Evolutionary conservation across 2,113 vertebrate species (phyloP).

Genomic region (Ochotona curzoniae): DNA sequence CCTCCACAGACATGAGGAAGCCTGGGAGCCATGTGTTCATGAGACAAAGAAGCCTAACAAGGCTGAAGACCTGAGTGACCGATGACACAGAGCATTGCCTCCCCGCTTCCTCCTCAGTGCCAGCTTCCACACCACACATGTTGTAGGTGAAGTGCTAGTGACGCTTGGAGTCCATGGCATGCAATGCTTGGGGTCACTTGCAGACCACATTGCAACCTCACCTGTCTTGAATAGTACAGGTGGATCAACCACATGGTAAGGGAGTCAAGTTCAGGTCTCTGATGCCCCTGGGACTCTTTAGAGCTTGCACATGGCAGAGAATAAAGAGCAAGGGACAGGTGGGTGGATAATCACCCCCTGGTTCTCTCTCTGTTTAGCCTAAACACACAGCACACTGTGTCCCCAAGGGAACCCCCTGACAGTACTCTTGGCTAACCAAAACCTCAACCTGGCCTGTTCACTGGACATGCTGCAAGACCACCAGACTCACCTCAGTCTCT

Average conservation of each 20-base stretch:
- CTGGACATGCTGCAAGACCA: too few species aligned
- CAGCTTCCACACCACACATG: rapidly evolving
- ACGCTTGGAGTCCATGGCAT: not conserved
- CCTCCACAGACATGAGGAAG: not conserved
- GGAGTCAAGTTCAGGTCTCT: not conserved
- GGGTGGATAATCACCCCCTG: too few species aligned
- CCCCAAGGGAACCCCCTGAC: too few species aligned
- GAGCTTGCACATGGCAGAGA: not conserved
- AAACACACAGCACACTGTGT: too few species aligned
- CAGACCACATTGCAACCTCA: not conserved
- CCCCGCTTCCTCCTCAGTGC: rapidly evolving
- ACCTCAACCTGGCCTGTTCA: too few species aligned
- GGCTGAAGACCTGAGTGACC: not conserved
- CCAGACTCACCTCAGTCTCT: too few species aligned
- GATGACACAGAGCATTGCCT: rapidly evolving
- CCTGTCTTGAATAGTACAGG: not conserved
- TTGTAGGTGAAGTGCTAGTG: not conserved
- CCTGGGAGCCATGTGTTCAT: too few species aligned
- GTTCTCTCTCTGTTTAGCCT: too few species aligned
- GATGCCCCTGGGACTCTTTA: not conserved
- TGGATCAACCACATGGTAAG: not conserved
- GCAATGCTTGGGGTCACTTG: not conserved
- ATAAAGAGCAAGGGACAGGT: not conserved
- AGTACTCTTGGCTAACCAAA: too few species aligned
- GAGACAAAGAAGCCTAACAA: not conserved